Evolutionary conservation across 2,888 invertebrate genomes (phyloP).

Genomic region (Tenthredo livida): DNA sequence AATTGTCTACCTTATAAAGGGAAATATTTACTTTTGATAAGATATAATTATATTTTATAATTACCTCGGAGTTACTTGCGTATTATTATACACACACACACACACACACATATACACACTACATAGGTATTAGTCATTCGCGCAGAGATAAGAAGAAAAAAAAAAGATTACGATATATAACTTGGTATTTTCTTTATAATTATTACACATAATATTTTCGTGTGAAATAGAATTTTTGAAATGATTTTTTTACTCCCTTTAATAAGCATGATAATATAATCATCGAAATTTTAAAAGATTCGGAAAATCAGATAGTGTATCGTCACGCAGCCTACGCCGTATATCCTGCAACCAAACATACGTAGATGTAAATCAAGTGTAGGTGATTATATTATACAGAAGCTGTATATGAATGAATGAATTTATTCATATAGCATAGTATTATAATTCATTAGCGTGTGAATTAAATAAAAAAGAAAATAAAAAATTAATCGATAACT

Average conservation of each 20-base stretch:
- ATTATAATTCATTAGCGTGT: background rate
- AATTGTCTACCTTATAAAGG: slow-evolving; percentile 4
- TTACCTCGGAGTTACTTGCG: background rate
- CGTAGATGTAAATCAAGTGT: background rate
- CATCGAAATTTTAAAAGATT: background rate
- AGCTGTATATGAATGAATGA: background rate
- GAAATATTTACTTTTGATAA: slow-evolving; percentile 18
- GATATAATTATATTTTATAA: background rate
- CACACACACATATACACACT: too few relatives aligned
- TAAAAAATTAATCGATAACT: too few relatives aligned
- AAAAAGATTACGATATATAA: background rate
- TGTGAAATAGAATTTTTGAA: too few relatives aligned
- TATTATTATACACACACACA: background rate
- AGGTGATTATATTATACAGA: background rate
- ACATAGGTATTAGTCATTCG: too few relatives aligned
- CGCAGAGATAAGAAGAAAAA: background rate
- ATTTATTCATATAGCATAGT: background rate
- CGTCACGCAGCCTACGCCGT: background rate
- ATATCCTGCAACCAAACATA: background rate
- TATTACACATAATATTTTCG: too few relatives aligned
- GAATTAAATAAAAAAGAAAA: too few relatives aligned
- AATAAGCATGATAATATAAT: too few relatives aligned
- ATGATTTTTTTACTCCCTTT: too few relatives aligned
- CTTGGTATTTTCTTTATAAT: background rate
- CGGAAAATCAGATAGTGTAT: background rate